Conservation (phyloP, 2,113 vertebrate genomes). For the Rhizomys pruinosus region DNA sequence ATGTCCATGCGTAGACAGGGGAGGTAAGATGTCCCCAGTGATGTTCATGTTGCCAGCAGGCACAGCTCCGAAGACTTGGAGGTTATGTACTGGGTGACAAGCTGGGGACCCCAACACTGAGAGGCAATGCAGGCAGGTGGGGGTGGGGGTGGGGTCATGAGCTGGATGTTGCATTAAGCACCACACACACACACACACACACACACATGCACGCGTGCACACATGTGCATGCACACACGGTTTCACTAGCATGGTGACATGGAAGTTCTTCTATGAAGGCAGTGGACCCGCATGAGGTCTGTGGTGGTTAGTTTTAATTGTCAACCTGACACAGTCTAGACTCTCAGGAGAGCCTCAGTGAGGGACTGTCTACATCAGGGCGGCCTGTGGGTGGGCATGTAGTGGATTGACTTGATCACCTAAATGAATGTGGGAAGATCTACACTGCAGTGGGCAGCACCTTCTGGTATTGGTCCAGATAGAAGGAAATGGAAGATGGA, state of each 20-base stretch:
- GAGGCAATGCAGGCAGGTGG: too few relatives aligned
- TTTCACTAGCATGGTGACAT: fast-evolving
- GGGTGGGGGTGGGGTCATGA: fast-evolving
- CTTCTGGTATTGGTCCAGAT: too few relatives aligned
- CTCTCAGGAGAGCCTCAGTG: too few relatives aligned
- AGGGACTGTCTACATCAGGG: not conserved
- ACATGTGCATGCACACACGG: too few relatives aligned
- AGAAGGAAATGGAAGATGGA: too few relatives aligned
- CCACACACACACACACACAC: too few relatives aligned
- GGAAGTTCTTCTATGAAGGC: not conserved
- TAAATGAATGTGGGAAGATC: not conserved
- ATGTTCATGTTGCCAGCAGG: not conserved
- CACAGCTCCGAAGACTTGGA: not conserved
- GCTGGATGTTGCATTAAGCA: fast-evolving
- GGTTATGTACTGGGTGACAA: not conserved
- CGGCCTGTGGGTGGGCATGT: not conserved
- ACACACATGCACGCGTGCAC: too few relatives aligned
- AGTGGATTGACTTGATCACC: too few relatives aligned
- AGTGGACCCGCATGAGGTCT: too few relatives aligned
- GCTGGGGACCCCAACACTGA: not conserved
- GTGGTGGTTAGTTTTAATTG: too few relatives aligned
- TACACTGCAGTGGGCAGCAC: not conserved
- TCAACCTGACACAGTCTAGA: not conserved
- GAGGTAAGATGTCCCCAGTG: fast-evolving
- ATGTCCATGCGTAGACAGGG: too few relatives aligned